Conservation (phyloP, 2,888 invertebrate genomes). For the Hybos culiciformis region DNA sequence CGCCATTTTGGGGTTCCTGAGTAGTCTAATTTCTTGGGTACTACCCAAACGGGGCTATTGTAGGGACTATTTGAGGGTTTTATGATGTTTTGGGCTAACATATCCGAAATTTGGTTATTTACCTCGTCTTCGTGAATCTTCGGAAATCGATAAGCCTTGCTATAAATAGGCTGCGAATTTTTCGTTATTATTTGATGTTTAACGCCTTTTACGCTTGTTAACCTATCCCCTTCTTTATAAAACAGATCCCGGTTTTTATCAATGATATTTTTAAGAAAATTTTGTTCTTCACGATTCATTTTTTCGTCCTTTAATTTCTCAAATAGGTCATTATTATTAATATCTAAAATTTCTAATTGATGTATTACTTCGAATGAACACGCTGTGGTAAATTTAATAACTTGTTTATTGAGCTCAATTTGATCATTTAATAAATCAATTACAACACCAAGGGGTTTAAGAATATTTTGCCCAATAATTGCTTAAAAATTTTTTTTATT, state of each 20-base stretch:
- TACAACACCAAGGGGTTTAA: not conserved
- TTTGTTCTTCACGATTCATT: conserved; percentile 7
- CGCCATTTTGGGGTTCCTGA: conserved; percentile 7
- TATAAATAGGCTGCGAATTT: not conserved
- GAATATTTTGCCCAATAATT: not conserved
- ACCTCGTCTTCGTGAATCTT: not conserved
- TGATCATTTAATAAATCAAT: not conserved
- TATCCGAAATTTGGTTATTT: conserved; percentile 5
- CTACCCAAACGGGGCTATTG: too few species aligned
- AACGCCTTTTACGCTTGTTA: conserved; percentile 2
- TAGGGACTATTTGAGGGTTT: too few species aligned
- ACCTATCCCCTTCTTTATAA: conserved; percentile 2
- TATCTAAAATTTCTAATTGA: too few species aligned
- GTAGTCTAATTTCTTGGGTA: conserved; percentile 5
- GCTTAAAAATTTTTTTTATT: not conserved
- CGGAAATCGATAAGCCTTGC: not conserved
- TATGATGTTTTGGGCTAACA: conserved; percentile 6
- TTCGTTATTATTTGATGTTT: conserved; percentile 2
- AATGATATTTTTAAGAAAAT: not conserved
- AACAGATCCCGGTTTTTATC: conserved; percentile 3
- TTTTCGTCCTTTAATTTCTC: conserved; percentile 4
- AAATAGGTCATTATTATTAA: too few species aligned
- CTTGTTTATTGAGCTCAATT: not conserved
- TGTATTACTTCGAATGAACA: not conserved
- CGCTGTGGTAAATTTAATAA: not conserved